Conservation (phyloP, 2,888 invertebrate genomes). For the Podotricha telesiphe region DNA sequence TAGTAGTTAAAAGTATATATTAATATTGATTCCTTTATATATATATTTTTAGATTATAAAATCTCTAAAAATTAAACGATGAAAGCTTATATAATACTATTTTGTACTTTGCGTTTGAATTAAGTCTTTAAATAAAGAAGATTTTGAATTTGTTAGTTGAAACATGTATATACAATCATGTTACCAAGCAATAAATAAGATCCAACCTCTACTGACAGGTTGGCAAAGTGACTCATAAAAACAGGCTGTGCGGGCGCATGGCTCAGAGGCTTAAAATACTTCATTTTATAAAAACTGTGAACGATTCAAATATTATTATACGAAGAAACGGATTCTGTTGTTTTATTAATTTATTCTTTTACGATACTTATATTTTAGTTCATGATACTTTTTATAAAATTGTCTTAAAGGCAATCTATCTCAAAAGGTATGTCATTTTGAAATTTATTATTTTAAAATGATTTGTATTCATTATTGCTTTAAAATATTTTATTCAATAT, state of each 20-base stretch:
- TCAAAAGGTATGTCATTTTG: background rate
- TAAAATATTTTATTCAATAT: background rate
- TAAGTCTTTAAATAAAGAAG: slow-evolving; percentile 22
- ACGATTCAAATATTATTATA: background rate
- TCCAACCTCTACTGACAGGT: slow-evolving; percentile 35
- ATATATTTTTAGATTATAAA: background rate
- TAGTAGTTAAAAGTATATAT: background rate
- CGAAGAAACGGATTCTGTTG: background rate
- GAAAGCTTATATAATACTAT: background rate
- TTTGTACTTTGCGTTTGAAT: background rate
- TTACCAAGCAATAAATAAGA: slow-evolving; percentile 43
- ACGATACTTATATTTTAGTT: background rate
- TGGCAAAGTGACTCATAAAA: slow-evolving; percentile 32
- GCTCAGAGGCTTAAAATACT: slow-evolving; percentile 6
- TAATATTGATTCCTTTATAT: too few species aligned
- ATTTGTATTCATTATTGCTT: background rate
- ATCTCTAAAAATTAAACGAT: background rate
- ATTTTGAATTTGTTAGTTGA: slow-evolving; percentile 34
- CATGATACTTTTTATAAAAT: background rate
- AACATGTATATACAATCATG: slow-evolving; percentile 39
- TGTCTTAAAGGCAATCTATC: background rate
- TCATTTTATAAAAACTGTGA: slow-evolving; percentile 7
- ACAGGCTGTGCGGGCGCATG: slow-evolving; percentile 34
- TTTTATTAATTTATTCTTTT: background rate
- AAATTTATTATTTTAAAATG: background rate